Conservation (phyloP, 2,113 vertebrate species). For the Halcyon malimbica region DNA sequence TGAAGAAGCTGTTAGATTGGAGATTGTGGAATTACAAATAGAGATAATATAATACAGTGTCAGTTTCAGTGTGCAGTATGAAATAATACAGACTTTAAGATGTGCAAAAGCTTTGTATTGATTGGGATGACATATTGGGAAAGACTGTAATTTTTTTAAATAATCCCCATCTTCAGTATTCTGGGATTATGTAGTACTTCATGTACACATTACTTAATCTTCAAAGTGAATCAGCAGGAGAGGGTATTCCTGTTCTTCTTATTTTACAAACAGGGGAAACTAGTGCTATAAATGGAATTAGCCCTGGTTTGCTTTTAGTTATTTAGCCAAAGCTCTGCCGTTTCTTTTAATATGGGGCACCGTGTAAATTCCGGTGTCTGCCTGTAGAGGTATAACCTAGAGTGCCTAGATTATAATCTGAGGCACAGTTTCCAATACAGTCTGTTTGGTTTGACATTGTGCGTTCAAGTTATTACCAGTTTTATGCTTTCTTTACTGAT, state of each 20-base stretch:
- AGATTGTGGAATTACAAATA: not conserved
- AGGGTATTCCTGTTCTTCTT: not conserved
- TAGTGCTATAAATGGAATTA: not conserved
- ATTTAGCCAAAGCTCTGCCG: not conserved
- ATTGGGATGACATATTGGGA: not conserved
- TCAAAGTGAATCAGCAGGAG: not conserved
- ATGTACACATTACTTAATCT: not conserved
- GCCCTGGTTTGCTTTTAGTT: not conserved
- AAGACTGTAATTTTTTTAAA: not conserved
- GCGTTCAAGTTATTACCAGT: not conserved
- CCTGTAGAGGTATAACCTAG: not conserved
- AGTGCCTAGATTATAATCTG: no score
- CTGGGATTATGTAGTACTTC: not conserved
- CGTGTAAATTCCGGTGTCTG: not conserved
- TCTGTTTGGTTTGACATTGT: not conserved
- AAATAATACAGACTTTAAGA: not conserved
- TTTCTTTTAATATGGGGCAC: not conserved
- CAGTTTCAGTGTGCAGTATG: not conserved
- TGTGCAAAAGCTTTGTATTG: not conserved
- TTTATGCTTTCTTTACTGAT: not conserved
- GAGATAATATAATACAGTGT: not conserved
- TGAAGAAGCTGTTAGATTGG: not conserved
- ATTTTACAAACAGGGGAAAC: not conserved
- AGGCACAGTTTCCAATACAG: not conserved
- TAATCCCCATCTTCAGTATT: no score